These are phyloP conservation scores for Rhodophaea formosa DNA, from an alignment of 2,888 invertebrate genomes.

Conservation along the genomic window DNA sequence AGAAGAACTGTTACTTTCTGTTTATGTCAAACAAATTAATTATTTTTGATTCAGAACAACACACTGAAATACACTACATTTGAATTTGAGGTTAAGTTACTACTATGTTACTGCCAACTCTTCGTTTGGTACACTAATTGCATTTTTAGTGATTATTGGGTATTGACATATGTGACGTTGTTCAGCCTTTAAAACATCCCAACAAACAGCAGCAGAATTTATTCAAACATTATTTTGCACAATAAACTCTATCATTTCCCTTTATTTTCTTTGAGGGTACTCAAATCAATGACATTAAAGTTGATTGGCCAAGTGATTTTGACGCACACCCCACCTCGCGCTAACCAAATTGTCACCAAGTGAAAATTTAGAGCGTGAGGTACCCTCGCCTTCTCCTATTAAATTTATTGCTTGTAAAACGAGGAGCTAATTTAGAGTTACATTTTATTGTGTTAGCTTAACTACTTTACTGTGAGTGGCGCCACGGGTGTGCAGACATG, in stretches of 20 bases:
- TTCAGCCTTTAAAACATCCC: too few species aligned
- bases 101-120: too few species aligned
- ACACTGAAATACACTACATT: too few species aligned
- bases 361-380: constrained; percentile 66
- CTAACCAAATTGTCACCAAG: constrained; percentile 67
- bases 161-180: too few species aligned
- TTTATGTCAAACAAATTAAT: too few species aligned
- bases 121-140: too few species aligned
- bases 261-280: constrained; percentile 24
- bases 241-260: neutral
- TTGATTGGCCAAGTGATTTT: constrained; percentile 63
- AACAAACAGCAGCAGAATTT: neutral
- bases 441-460: constrained; percentile 77
- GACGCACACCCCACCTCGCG: constrained; percentile 35
- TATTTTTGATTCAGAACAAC: too few species aligned
- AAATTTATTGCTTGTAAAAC: constrained; percentile 80
- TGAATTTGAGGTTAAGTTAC: too few species aligned
- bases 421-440: constrained; percentile 77
- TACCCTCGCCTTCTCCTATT: constrained; percentile 64
- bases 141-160: too few species aligned
- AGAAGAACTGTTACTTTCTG: too few species aligned
- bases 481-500: constrained; percentile 52
- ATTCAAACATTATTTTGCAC: neutral
- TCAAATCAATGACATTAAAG: constrained; percentile 57
- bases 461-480: constrained; percentile 64